Conservation (phyloP, 2,113 vertebrate genomes). For the Neodon shergylaensis region DNA sequence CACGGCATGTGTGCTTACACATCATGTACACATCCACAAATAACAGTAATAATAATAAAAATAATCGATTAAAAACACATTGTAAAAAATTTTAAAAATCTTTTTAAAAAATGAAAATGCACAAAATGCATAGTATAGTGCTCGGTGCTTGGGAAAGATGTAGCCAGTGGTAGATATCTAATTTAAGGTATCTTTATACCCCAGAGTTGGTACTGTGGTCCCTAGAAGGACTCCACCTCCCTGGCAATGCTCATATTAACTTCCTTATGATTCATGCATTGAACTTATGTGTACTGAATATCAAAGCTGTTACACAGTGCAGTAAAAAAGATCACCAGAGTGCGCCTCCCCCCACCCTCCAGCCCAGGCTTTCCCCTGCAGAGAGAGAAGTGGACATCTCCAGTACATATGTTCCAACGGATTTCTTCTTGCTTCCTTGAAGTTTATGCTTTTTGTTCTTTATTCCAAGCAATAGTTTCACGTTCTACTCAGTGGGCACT, state of each 20-base stretch:
- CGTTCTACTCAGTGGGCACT: background rate
- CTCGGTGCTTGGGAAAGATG: background rate
- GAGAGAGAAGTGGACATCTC: background rate
- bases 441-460: background rate
- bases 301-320: background rate
- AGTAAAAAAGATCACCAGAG: background rate
- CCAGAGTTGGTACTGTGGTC: background rate
- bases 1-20: no score
- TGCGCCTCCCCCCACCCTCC: background rate
- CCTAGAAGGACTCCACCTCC: background rate
- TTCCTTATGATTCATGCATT: background rate
- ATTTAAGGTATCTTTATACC: background rate
- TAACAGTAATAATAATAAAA: no score
- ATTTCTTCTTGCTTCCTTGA: background rate
- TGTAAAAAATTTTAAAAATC: background rate
- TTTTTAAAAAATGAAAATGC: background rate
- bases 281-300: background rate
- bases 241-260: background rate
- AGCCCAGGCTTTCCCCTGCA: background rate
- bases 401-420: background rate
- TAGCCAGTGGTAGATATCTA: background rate
- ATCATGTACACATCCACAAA: no score
- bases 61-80: no score
- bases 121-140: no score
- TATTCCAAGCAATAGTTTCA: background rate